Evolutionary conservation across 2,797 vertebrate species (phyloP), one percentile per base, ranked within the genome.

Genomic region (Spizella passerina): DNA sequence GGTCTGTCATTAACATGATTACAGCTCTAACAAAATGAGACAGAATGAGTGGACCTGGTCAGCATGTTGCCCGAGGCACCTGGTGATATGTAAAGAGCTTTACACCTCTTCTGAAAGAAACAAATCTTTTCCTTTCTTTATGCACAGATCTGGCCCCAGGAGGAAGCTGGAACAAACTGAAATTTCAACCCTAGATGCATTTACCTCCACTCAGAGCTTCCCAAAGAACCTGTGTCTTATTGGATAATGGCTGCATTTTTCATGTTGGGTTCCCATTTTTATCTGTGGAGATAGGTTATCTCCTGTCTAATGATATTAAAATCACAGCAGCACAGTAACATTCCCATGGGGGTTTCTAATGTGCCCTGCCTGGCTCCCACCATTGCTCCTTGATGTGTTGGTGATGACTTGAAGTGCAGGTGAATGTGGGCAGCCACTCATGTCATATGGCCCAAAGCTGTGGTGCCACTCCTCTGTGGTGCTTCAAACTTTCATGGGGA

Each of bases 211-310:
- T 82, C 71, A 88, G 71, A 81, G 39, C 53, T 94, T 90, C n/a
- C 26, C 27, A 86, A 86, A 92, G 22, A 93, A 88, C 66, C 46
- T 24, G 6, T 49, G 32, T 68, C 63, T 82, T 46, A 63, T 39
- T 80, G 56, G 52, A 50, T 92, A 95, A 92, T 47, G 44, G 49
- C 52, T 88, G 60, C 52, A 73, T 90, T 95, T 94, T 90, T 88
- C 77, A 84, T 53, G 63, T 39, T 61, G 15, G 8, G 44, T 86
- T 95, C 93, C 83, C 84, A 44, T 43, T 95, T 83, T 80, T 30
- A 60, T 82, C 73, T 64, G 52, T 63, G 52, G 47, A 84, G 73
- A 66, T 49, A 59, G 47, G 47, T 66, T 88, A 53, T 79, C 66
- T 70, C 70, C 81, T 66, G 26, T 57, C 55, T 75, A 76, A 81